Evolutionary conservation across 2,797 vertebrate genomes (phyloP).

Genomic region (Malacoctenus gilli): DNA sequence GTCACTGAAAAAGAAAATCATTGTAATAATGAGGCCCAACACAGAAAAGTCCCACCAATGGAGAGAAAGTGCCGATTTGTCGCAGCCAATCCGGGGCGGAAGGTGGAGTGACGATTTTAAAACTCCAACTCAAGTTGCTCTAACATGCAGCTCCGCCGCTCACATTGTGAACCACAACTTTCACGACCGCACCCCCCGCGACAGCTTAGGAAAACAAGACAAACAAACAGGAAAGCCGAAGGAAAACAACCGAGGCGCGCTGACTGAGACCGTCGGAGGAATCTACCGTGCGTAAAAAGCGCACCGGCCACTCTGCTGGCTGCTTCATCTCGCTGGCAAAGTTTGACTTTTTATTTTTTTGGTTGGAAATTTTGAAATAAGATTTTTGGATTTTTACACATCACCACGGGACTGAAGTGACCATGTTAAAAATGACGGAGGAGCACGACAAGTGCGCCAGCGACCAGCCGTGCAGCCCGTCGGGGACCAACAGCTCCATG

Average conservation of each 20-base stretch:
- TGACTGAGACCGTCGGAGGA: constrained; percentile 42
- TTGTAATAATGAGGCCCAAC: constrained; percentile 55
- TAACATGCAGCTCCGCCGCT: constrained; percentile 56
- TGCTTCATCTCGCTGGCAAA: constrained; percentile 15
- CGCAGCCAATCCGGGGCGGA: constrained; percentile 73
- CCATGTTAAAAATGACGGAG: constrained; percentile 91
- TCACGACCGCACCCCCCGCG: constrained; percentile 48
- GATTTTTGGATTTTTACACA: constrained; percentile 42
- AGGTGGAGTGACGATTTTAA: constrained; percentile 75
- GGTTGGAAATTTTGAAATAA: neutral
- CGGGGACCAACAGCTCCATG: constrained; percentile 89
- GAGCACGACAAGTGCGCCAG: constrained; percentile 85
- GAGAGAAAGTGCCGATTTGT: constrained; percentile 39
- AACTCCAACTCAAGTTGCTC: constrained; percentile 75
- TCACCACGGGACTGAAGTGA: constrained; percentile 38
- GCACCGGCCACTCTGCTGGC: constrained; percentile 45
- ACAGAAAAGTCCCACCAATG: constrained; percentile 69
- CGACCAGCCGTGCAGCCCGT: constrained; percentile 90
- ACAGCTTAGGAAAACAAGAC: constrained; percentile 50
- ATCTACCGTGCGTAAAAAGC: constrained; percentile 72
- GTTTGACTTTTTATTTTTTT: constrained; percentile 13
- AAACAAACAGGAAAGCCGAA: constrained; percentile 53
- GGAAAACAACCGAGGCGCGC: constrained; percentile 45
- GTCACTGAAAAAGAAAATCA: constrained; percentile 31
- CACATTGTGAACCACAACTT: constrained; percentile 67